These are phyloP conservation scores for Mola mola DNA, from an alignment of 2,113 vertebrate genomes.

Conservation along the genomic window DNA sequence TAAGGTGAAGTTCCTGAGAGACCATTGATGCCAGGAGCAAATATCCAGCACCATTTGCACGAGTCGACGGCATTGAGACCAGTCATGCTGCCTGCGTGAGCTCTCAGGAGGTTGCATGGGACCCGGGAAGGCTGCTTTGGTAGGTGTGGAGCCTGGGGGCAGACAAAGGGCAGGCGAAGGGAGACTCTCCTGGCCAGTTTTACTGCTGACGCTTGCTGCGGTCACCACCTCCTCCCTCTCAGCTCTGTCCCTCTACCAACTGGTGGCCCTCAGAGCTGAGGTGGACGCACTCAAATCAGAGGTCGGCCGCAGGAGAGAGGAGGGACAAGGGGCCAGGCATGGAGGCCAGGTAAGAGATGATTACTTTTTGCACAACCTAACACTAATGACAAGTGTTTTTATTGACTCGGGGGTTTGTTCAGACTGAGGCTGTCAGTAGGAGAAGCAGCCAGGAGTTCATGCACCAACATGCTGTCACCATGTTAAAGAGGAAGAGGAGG, in stretches of 20 bases:
- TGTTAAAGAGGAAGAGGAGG: constrained; percentile 49
- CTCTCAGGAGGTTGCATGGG: constrained; percentile 5
- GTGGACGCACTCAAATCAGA: constrained; percentile 84
- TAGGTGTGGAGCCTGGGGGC: constrained; percentile 17
- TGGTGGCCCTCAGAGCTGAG: constrained; percentile 86
- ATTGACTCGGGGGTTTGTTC: constrained; percentile 20
- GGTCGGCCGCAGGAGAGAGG: constrained; percentile 67
- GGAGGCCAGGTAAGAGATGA: constrained; percentile 50
- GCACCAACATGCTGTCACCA: background rate
- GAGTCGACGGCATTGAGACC: background rate
- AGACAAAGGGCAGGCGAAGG: constrained; percentile 20
- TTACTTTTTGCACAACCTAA: too few relatives aligned
- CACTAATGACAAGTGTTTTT: background rate
- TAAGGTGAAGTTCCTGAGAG: background rate
- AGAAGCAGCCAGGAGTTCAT: constrained; percentile 26
- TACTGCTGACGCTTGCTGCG: constrained; percentile 83
- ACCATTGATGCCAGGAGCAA: constrained; percentile 8
- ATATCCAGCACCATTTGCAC: background rate
- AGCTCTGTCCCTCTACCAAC: constrained; percentile 84
- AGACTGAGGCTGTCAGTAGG: constrained; percentile 46
- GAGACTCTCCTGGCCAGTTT: constrained; percentile 72
- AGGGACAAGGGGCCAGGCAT: constrained; percentile 45
- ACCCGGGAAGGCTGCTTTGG: constrained; percentile 35
- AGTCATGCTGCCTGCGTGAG: constrained; percentile 49
- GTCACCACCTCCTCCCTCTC: constrained; percentile 87